Evolutionary conservation across 2,113 vertebrate genomes (phyloP), one percentile per base, ranked within the genome.

Genomic region (Macaca nemestrina): DNA sequence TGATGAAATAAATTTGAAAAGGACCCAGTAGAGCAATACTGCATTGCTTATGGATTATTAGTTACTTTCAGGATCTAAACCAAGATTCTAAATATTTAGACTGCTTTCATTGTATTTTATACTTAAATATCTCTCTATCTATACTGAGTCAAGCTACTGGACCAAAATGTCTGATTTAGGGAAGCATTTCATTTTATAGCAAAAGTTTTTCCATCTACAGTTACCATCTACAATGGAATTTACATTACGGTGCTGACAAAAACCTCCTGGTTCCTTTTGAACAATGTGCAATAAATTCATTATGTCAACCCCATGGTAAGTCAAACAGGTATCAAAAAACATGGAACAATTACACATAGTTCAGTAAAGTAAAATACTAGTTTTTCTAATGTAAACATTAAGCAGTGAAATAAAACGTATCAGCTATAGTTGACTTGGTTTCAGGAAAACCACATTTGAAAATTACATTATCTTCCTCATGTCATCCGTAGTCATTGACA

Each of bases 401-500:
- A 93, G n/a, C 91, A 83, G 2, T 64, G 57, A 85, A 88, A 78
- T 59, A 48, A 75, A 84, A 90, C 27, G 1, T n/a, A 81, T 61
- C 73, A 93, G 83, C 67, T 68, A 25, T 0, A 70, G 73, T 30
- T 89, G 91, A 84, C 45, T 18, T 43, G 59, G n/a, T 35, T 88
- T 96, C 52, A 80, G 97, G 67, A 92, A 96, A 96, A 88, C 43
- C 40, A 61, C 64, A 52, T 32, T 61, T 70, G 75, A 57, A 70
- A 59, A 70, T 70, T 32, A 45, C 17, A 93, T 30, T 30, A 43
- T 3, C 40, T 84, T 52, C 16, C 76, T 84, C 20, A 52, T 43
- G 52, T 61, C 43, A 18, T 8, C 52, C 11, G 97, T 96, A 96
- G 92, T 97, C 98, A 35, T 2, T 97, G 96, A 75, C 96, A 30